Evolutionary conservation across 2,888 invertebrate species (phyloP).

Genomic region (Acrobeloides nanus): DNA sequence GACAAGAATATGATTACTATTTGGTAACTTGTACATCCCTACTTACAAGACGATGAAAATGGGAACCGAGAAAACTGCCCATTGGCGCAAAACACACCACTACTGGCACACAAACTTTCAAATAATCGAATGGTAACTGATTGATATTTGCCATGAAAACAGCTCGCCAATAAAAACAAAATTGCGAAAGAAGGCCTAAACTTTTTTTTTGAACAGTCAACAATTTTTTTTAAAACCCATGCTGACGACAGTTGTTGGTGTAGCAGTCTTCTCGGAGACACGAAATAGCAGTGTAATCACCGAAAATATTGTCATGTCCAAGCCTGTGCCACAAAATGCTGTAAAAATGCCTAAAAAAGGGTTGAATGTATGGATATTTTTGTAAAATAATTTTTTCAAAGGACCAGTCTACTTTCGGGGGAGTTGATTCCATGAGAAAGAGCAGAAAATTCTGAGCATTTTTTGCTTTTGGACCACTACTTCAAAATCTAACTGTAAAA

Average conservation of each 20-base stretch:
- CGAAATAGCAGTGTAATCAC: conserved; percentile 40
- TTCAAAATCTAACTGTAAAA: no score
- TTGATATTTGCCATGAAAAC: conserved; percentile 34
- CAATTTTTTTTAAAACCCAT: no score
- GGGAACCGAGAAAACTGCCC: conserved; percentile 42
- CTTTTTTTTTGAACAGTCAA: no score
- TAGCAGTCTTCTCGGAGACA: conserved; percentile 48
- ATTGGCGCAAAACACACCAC: conserved; percentile 34
- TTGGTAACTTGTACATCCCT: no score
- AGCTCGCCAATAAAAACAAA: conserved; percentile 45
- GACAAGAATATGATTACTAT: no score
- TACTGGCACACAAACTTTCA: conserved; percentile 32
- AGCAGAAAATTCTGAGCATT: no score
- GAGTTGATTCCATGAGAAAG: no score
- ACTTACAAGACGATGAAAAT: conserved; percentile 37
- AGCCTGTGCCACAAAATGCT: conserved; percentile 49
- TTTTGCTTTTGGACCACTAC: no score
- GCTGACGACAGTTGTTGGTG: conserved; percentile 50
- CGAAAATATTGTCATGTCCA: conserved; percentile 51
- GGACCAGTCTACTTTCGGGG: no score
- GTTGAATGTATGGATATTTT: no score
- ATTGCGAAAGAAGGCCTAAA: conserved; percentile 36
- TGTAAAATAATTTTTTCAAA: no score
- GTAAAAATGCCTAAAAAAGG: conserved; percentile 38
- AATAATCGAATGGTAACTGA: conserved; percentile 38